Percentiles rank a stretch among this genome's conserved stretches.
phyloP scores from a whole-genome alignment of 2,888 invertebrate genomes.

The Cryptops parisi region DNA sequence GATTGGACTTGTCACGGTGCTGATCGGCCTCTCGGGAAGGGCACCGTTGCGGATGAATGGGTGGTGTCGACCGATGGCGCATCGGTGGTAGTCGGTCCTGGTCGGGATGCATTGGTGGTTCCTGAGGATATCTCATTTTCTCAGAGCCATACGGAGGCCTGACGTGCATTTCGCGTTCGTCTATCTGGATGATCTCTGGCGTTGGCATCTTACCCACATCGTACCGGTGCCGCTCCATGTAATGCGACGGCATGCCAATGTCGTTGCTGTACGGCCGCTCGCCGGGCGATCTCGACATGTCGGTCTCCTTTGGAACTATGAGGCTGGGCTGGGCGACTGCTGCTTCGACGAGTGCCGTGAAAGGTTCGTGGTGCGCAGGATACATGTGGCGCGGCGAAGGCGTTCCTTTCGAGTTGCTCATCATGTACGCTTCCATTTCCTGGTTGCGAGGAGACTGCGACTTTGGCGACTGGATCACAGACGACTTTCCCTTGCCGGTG shows the following conservation, averaged over 20 bases:
- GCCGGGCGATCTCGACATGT: slow-evolving; percentile 15
- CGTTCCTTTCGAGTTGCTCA: slow-evolving; percentile 17
- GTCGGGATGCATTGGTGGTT: slow-evolving; percentile 11
- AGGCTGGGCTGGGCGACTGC: slow-evolving; percentile 81
- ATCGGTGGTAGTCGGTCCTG: slow-evolving; percentile 3
- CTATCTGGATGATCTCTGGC: slow-evolving; percentile 7
- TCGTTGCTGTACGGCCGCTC: not conserved
- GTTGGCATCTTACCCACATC: not conserved
- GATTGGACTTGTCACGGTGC: not conserved
- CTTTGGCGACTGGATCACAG: slow-evolving; percentile 24
- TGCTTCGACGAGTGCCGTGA: slow-evolving; percentile 74
- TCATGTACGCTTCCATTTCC: slow-evolving; percentile 11
- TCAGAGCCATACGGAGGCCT: slow-evolving; percentile 4
- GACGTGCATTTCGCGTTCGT: slow-evolving; percentile 3
- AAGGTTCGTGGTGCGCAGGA: slow-evolving; percentile 54
- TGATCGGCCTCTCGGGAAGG: slow-evolving; percentile 5
- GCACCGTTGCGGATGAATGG: slow-evolving; percentile 2
- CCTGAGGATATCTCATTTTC: not conserved
- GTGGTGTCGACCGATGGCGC: not conserved
- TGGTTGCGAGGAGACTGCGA: slow-evolving; percentile 21
- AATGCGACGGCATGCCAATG: not conserved
- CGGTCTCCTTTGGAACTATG: slow-evolving; percentile 48
- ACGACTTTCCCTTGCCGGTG: slow-evolving; percentile 20
- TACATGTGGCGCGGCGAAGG: slow-evolving; percentile 21
- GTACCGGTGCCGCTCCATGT: not conserved